Evolutionary conservation across 2,888 invertebrate species (phyloP).

Genomic region (Sclerodermus sp.): DNA sequence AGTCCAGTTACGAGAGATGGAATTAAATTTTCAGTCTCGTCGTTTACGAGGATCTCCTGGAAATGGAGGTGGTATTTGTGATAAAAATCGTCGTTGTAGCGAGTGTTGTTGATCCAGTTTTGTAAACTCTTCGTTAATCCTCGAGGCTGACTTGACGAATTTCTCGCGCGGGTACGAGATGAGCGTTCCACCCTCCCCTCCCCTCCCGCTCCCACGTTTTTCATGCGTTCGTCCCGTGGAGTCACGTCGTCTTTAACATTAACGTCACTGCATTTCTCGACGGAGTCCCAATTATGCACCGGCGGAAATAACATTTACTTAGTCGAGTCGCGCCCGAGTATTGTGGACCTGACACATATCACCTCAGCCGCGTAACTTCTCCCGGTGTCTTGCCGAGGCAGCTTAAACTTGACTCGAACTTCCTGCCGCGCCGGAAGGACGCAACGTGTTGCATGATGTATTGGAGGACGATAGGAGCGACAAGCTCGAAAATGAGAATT

Average conservation of each 20-base stretch:
- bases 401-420: constrained; percentile 46
- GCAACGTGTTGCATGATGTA: constrained; percentile 27
- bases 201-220: too few relatives aligned
- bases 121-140: too few relatives aligned
- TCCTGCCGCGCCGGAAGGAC: constrained; percentile 23
- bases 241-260: constrained; percentile 34
- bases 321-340: constrained; percentile 41
- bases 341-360: constrained; percentile 56
- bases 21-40: too few relatives aligned
- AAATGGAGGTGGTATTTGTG: too few relatives aligned
- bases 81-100: too few relatives aligned
- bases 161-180: too few relatives aligned
- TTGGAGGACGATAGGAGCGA: constrained; percentile 9
- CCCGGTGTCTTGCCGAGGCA: constrained; percentile 37
- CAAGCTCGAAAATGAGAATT: constrained; percentile 11
- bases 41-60: too few relatives aligned
- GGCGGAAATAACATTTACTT: constrained; percentile 53
- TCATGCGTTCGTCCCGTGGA: constrained; percentile 1
- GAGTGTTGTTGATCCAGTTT: too few relatives aligned
- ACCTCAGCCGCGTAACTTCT: constrained; percentile 47
- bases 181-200: too few relatives aligned
- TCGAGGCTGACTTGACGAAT: too few relatives aligned
- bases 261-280: constrained; percentile 40
- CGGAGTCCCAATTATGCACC: constrained; percentile 50
- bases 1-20: too few relatives aligned